A percentile compares a stretch with the other conserved stretches of the same genome.
Evolutionary conservation across 64 coral and sea anemone species (phyloP).

Genomic region (Dendrophyllia cribrosa): DNA sequence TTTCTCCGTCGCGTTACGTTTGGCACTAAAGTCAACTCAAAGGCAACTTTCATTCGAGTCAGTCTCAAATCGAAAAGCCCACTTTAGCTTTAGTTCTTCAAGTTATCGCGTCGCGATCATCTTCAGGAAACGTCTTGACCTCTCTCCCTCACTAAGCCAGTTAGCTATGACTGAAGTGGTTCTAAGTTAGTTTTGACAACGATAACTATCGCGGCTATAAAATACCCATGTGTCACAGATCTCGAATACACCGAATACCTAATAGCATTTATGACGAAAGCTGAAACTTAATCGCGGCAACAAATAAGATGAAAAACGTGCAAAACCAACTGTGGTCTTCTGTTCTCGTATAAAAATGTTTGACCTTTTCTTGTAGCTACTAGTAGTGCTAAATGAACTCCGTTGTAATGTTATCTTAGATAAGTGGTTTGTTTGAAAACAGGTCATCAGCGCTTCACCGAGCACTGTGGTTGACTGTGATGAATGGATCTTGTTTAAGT

Average conservation of each 20-base stretch:
- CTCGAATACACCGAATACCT: neutral
- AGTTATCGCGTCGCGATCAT: neutral
- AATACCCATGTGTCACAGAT: neutral
- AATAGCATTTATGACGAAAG: neutral
- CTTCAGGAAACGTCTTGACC: slow-evolving; percentile 6
- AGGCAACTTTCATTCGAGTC: neutral
- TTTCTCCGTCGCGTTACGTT: too few relatives aligned
- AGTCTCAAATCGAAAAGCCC: neutral
- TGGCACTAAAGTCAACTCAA: too few relatives aligned
- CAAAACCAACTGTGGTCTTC: neutral
- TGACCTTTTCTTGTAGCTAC: neutral
- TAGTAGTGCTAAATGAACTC: neutral
- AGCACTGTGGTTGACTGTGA: neutral
- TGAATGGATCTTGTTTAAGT: neutral
- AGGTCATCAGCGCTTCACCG: neutral
- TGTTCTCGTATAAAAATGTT: neutral
- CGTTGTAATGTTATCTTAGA: neutral
- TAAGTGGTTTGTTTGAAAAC: neutral
- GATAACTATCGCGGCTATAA: slow-evolving; percentile 13
- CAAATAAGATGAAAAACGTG: neutral
- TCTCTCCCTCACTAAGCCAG: neutral
- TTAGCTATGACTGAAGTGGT: neutral
- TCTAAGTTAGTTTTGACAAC: neutral
- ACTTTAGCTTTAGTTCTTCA: neutral
- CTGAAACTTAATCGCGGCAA: neutral